Conservation (phyloP, 2,888 invertebrate genomes). For the Luffia ferchaultella region DNA sequence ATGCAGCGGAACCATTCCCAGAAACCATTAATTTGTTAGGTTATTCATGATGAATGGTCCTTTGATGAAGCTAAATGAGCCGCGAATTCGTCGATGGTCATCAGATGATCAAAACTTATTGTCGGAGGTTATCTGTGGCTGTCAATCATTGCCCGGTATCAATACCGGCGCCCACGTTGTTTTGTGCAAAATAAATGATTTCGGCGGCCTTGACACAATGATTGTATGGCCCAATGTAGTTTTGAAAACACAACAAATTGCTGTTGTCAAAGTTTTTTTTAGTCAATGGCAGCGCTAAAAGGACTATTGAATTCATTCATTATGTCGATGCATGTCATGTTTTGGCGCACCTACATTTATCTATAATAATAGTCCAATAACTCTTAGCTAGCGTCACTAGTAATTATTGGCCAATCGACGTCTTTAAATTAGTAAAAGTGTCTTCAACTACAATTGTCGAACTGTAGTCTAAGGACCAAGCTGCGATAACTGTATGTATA, state of each 20-base stretch:
- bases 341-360: too few species aligned
- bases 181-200: constrained; percentile 28
- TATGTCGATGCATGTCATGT: too few species aligned
- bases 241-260: neutral
- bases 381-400: too few species aligned
- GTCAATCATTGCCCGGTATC: constrained; percentile 36
- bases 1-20: neutral
- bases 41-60: constrained; percentile 23
- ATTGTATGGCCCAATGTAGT: neutral
- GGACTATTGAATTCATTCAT: too few species aligned
- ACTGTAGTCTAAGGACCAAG: too few species aligned
- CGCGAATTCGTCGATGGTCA: constrained; percentile 25
- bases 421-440: too few species aligned
- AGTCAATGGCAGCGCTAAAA: too few species aligned
- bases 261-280: neutral
- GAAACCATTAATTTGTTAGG: neutral
- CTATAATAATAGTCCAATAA: too few species aligned
- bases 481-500: too few species aligned
- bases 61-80: constrained; percentile 43
- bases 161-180: constrained; percentile 35
- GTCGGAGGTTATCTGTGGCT: constrained; percentile 19
- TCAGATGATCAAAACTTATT: constrained; percentile 36
- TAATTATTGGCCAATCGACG: too few species aligned
- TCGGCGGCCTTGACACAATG: constrained; percentile 21
- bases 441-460: too few species aligned